These are phyloP conservation scores for Picus viridis DNA, from an alignment of 2,797 vertebrate genomes.

Conservation along the genomic window DNA sequence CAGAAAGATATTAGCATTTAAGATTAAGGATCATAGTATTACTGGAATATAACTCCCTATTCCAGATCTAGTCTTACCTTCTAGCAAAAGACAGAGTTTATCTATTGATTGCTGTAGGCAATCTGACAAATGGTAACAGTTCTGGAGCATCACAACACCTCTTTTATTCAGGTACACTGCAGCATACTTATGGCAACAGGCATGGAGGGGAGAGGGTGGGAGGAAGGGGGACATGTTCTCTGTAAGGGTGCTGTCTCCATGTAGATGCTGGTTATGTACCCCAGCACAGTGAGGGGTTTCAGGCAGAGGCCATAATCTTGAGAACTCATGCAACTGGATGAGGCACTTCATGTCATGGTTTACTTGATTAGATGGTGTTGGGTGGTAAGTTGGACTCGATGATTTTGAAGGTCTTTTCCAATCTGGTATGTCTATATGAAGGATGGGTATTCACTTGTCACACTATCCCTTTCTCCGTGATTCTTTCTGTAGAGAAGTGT, in stretches of 20 bases:
- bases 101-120: background rate
- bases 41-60: background rate
- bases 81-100: background rate
- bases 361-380: no score
- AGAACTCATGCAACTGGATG: no score
- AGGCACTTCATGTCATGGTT: no score
- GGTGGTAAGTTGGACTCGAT: no score
- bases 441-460: no score
- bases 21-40: background rate
- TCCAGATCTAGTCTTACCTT: background rate
- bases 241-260: accelerated
- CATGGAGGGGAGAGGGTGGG: no score
- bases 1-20: background rate
- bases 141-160: background rate
- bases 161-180: background rate
- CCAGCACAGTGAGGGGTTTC: background rate
- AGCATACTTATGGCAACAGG: accelerated
- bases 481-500: no score
- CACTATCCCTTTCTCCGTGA: no score
- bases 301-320: background rate
- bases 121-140: background rate
- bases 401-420: no score
- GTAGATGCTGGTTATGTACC: accelerated
- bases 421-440: no score
- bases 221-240: accelerated